Conservation (phyloP, 2,113 vertebrate genomes). For the Campylorhamphus procurvoides region DNA sequence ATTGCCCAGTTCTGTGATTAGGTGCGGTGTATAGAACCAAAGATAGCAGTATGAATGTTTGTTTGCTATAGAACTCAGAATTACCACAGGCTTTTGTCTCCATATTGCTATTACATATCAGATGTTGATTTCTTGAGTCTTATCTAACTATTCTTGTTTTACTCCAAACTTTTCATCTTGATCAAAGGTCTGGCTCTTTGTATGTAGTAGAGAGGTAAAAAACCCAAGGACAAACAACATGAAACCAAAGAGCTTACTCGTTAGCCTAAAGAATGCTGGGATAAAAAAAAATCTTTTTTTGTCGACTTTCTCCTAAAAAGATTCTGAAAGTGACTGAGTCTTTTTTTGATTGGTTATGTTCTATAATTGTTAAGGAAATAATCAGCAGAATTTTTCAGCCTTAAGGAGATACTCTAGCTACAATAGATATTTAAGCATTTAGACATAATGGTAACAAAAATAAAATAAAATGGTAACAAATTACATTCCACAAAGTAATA, state of each 20-base stretch:
- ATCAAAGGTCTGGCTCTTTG: not conserved
- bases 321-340: not conserved
- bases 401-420: not conserved
- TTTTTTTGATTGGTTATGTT: not conserved
- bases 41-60: not conserved
- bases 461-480: not conserved
- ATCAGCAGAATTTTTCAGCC: slow-evolving; percentile 15
- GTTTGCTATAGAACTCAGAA: not conserved
- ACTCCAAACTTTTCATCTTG: not conserved
- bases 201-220: not conserved
- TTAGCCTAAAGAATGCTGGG: not conserved
- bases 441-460: not conserved
- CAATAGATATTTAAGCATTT: not conserved
- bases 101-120: not conserved
- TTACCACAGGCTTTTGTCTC: not conserved
- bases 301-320: not conserved
- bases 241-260: not conserved
- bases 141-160: not conserved
- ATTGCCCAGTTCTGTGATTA: not conserved
- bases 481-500: not conserved
- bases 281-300: not conserved
- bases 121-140: not conserved
- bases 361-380: not conserved
- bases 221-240: not conserved
- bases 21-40: not conserved